Conservation (phyloP, 2,113 vertebrate genomes). For the Pontoporia blainvillei region DNA sequence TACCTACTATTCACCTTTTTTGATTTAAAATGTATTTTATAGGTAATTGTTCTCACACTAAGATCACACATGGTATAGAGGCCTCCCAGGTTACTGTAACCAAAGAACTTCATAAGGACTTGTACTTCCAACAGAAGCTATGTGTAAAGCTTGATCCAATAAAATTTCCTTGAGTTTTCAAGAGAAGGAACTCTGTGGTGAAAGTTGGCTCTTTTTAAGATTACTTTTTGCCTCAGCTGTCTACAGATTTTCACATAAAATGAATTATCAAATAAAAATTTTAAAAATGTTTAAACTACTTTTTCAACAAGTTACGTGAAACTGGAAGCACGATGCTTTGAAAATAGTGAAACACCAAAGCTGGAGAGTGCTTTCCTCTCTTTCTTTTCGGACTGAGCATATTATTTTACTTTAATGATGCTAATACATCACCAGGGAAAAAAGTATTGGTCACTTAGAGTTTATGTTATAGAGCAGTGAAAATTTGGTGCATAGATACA, state of each 20-base stretch:
- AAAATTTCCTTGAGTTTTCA: background rate
- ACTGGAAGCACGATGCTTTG: background rate
- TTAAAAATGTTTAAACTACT: background rate
- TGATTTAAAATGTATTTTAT: background rate
- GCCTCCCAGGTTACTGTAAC: background rate
- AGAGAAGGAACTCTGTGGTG: background rate
- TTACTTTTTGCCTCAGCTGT: background rate
- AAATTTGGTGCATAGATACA: accelerated
- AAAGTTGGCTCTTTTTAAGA: background rate
- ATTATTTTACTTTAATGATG: background rate
- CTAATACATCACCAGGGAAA: no score
- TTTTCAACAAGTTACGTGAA: background rate
- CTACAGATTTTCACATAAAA: background rate
- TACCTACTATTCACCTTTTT: background rate
- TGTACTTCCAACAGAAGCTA: background rate
- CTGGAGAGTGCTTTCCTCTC: background rate
- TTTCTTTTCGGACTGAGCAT: background rate
- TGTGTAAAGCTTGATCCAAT: background rate
- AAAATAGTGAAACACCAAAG: background rate
- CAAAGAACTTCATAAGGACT: background rate
- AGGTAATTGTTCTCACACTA: background rate
- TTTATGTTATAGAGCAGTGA: background rate
- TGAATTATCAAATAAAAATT: background rate
- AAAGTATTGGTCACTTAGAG: no score
- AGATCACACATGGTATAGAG: background rate